These are phyloP conservation scores for Serranus cabrilla DNA, from an alignment of 2,797 vertebrate species.

Conservation along the genomic window DNA sequence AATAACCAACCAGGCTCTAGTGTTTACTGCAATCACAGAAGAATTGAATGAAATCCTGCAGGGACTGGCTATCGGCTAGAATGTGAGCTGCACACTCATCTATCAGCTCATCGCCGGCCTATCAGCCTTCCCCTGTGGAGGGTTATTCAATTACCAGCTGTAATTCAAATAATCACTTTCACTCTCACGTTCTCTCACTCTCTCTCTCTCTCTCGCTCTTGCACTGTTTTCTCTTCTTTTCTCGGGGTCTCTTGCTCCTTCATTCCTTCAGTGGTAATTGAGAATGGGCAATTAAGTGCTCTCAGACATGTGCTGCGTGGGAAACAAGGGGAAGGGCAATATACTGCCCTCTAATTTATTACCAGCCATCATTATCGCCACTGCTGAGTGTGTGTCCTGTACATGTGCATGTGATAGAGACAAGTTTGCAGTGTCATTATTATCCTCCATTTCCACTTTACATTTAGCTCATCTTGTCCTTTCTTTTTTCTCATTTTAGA, in stretches of 20 bases:
- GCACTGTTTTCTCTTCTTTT: slow-evolving; percentile 18
- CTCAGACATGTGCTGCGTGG: slow-evolving; percentile 70
- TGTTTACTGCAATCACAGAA: slow-evolving; percentile 25
- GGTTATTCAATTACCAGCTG: slow-evolving; percentile 81
- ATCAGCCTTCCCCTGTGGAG: slow-evolving; percentile 71
- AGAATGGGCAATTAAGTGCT: slow-evolving; percentile 70
- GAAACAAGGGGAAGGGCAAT: slow-evolving; percentile 65
- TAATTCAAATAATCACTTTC: slow-evolving; percentile 78
- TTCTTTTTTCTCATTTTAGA: not conserved
- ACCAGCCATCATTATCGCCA: slow-evolving; percentile 49
- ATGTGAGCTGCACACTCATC: slow-evolving; percentile 45
- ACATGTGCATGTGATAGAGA: slow-evolving; percentile 1
- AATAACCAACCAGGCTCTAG: slow-evolving; percentile 1
- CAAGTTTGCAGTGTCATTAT: not conserved
- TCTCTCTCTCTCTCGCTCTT: slow-evolving; percentile 9
- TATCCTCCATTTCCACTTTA: not conserved
- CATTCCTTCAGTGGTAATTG: slow-evolving; percentile 65
- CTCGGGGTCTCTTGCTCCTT: slow-evolving; percentile 33
- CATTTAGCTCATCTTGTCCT: not conserved
- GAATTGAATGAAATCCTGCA: slow-evolving; percentile 40
- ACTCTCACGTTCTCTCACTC: slow-evolving; percentile 43
- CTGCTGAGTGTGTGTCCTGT: slow-evolving; percentile 8
- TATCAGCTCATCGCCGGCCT: slow-evolving; percentile 67
- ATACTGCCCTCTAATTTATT: slow-evolving; percentile 62
- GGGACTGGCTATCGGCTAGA: slow-evolving; percentile 45